Conservation (phyloP, 2,888 invertebrate genomes). For the Anticlea derivata region DNA sequence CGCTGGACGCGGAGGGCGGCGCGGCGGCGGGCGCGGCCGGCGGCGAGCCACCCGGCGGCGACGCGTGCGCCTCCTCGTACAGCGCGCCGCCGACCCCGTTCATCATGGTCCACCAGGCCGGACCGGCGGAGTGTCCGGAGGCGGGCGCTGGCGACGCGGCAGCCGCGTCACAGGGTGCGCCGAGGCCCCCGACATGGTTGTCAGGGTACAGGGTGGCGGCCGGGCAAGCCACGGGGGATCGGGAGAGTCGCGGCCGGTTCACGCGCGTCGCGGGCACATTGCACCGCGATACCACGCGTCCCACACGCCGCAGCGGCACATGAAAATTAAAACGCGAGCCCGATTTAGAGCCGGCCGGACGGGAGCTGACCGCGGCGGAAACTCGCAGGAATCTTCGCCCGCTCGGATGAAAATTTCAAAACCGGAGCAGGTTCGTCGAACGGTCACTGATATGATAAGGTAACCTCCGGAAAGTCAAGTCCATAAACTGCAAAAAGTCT, state of each 20-base stretch:
- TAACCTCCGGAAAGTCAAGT: conserved; percentile 48
- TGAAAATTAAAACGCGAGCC: conserved; percentile 81
- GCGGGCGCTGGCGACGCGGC: conserved; percentile 91
- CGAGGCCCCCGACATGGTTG: conserved; percentile 88
- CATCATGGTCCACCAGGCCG: conserved; percentile 94
- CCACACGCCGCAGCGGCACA: conserved; percentile 77
- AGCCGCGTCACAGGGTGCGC: conserved; percentile 87
- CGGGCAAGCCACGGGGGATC: conserved; percentile 90
- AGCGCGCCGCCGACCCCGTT: conserved; percentile 90
- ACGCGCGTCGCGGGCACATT: conserved; percentile 82
- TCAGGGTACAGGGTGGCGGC: conserved; percentile 92
- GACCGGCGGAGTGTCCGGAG: conserved; percentile 92
- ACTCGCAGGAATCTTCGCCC: conserved; percentile 49
- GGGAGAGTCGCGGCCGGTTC: conserved; percentile 73
- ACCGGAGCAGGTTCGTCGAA: conserved; percentile 45
- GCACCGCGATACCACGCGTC: conserved; percentile 79
- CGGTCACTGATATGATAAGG: conserved; percentile 68
- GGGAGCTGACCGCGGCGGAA: conserved; percentile 60
- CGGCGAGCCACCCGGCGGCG: conserved; percentile 84
- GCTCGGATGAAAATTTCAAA: conserved; percentile 38
- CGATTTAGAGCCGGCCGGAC: conserved; percentile 78
- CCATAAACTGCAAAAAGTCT: conserved; percentile 39
- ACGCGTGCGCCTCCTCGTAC: conserved; percentile 88
- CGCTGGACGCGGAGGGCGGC: conserved; percentile 82
- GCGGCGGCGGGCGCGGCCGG: conserved; percentile 89